Evolutionary conservation across 2,888 invertebrate genomes (phyloP), one percentile per base, ranked within the genome.

Genomic region (Hirtodrosophila cameraria): DNA sequence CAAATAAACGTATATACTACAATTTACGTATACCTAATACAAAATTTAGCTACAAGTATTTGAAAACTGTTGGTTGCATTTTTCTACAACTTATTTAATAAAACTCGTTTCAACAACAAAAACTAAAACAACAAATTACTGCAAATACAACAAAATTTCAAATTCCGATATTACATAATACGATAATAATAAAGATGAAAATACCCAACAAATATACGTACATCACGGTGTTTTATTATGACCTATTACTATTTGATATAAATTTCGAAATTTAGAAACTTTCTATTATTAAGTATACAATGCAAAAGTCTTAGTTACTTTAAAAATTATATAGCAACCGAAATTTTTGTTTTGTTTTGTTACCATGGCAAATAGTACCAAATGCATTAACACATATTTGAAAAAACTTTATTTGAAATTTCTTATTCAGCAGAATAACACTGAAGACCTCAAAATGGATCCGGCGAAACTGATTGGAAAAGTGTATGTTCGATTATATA

Each of bases 21-120:
- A 8, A 27, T 45, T n/a, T 28, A 45, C 42, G 27, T 31, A 31
- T 36, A 57, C 30, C 28, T 35, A 61, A 45, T 53, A 58, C 30
- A 54, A 82, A 71, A 61, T 65, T 75, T 78, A 75, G 72, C 76
- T 76, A 80, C 67, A 69, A 75, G 65, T 75, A 66, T 75, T 74
- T 54, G 48, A 64, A 66, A 60, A 50, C 63, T 79, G 66, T 79
- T 72, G 45, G 41, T 61, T 73, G 63, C 75, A 73, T 75, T 75
- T 82, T 84, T 83, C 71, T 83, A 83, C 75, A 66, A 68, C 57
- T 84, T 69, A 84, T 85, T 79, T 73, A 55, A 72, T 60, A 71
- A 6, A 76, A 80, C 30, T 48, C 45, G n/a, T 66, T 63, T 75
- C 39, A 70, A 75, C 54, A 52, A 52, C 39, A 60, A 58, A 30